phyloP scores from a whole-genome alignment of 2,888 invertebrate species.

The Rhopalosiphum nymphaeae region DNA sequence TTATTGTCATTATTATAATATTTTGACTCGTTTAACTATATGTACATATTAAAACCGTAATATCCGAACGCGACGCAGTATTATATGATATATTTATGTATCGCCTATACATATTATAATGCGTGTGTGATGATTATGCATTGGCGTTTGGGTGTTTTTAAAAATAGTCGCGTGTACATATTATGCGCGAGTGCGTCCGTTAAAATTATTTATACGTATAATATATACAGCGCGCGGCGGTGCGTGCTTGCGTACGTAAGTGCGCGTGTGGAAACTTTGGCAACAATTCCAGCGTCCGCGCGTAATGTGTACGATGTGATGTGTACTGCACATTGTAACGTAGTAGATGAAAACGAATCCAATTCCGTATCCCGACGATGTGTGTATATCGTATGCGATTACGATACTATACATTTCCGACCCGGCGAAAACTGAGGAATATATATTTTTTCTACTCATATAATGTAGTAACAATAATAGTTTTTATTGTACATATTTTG shows the following conservation, averaged over 20 bases:
- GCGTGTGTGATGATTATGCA: background rate
- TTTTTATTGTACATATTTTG: too few relatives aligned
- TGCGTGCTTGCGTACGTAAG: constrained; percentile 5
- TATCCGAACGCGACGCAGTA: background rate
- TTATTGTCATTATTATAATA: background rate
- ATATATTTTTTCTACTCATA: too few relatives aligned
- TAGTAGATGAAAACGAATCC: background rate
- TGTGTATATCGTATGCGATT: background rate
- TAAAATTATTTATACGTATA: constrained; percentile 59
- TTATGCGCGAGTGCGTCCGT: constrained; percentile 23
- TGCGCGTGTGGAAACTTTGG: constrained; percentile 59
- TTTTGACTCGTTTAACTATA: background rate
- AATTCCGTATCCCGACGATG: background rate
- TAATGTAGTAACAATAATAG: background rate
- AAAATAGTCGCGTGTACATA: constrained; percentile 53
- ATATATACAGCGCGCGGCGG: constrained; percentile 12
- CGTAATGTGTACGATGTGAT: background rate
- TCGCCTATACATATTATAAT: background rate
- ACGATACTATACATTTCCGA: background rate
- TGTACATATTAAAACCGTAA: background rate
- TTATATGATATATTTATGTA: background rate
- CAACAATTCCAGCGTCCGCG: constrained; percentile 52
- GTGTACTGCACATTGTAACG: background rate
- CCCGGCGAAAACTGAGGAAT: background rate
- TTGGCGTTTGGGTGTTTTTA: constrained; percentile 60